Evolutionary conservation across 2,888 invertebrate genomes (phyloP).

Genomic region (Parochlus steinenii): DNA sequence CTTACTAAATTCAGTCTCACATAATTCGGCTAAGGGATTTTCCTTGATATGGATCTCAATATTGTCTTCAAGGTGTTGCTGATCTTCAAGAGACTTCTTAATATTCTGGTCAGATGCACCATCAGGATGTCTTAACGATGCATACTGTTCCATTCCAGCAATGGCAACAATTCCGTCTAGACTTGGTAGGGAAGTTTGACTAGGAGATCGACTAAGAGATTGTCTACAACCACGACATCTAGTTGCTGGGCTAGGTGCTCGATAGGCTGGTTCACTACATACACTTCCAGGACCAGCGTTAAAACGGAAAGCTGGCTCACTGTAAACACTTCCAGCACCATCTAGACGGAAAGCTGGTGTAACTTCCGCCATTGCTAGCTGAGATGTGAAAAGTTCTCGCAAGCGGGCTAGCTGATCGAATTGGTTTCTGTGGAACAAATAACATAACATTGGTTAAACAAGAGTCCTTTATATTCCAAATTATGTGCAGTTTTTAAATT

Average conservation of each 20-base stretch:
- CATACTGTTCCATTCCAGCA: constrained; percentile 40
- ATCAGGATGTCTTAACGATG: constrained; percentile 71
- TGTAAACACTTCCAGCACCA: constrained; percentile 30
- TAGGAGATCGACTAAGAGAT: constrained; percentile 27
- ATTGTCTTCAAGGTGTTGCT: constrained; percentile 43
- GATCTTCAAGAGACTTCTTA: constrained; percentile 40
- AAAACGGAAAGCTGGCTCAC: constrained; percentile 30
- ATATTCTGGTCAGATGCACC: constrained; percentile 88
- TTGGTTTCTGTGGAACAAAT: constrained; percentile 28
- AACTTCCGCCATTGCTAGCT: constrained; percentile 57
- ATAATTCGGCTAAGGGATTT: constrained; percentile 29
- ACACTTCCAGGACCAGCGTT: constrained; percentile 55
- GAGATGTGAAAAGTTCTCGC: constrained; percentile 65
- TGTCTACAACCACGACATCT: constrained; percentile 18
- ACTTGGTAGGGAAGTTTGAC: constrained; percentile 33
- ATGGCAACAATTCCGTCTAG: constrained; percentile 47
- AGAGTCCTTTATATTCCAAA: background rate
- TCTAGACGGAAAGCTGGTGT: constrained; percentile 40
- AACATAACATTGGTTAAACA: background rate
- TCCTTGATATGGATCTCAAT: constrained; percentile 44
- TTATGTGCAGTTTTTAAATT: constrained; percentile 6
- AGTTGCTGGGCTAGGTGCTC: constrained; percentile 29
- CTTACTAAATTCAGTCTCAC: constrained; percentile 11
- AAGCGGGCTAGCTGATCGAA: constrained; percentile 68
- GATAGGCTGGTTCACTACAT: constrained; percentile 71